These are phyloP conservation scores for Idaea dimidiata DNA, from an alignment of 2,888 invertebrate species.

Conservation along the genomic window DNA sequence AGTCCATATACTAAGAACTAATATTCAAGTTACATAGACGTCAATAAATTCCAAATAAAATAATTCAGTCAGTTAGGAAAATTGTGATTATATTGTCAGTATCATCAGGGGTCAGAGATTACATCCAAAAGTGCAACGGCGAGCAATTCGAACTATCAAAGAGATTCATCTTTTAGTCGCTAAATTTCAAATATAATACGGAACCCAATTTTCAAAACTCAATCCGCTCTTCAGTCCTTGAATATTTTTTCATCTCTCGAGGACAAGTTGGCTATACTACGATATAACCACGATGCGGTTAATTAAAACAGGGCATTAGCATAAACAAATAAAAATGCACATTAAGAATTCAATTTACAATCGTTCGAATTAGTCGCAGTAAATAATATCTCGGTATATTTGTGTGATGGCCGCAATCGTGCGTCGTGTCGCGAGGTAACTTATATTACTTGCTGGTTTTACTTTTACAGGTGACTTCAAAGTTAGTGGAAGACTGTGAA, in stretches of 20 bases:
- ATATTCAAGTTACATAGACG: too few species aligned
- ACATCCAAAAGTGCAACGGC: too few species aligned
- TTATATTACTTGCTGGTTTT: neutral
- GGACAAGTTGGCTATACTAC: constrained; percentile 42
- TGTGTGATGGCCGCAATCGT: neutral
- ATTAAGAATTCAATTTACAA: constrained; percentile 81
- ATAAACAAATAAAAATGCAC: constrained; percentile 80
- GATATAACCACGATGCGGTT: constrained; percentile 56
- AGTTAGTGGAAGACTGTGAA: too few species aligned
- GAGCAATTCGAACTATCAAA: too few species aligned
- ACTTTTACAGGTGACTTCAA: too few species aligned
- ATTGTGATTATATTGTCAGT: too few species aligned
- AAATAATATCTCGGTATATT: constrained; percentile 71
- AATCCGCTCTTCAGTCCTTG: constrained; percentile 7
- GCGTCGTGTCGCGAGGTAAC: neutral
- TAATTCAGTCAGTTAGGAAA: too few species aligned
- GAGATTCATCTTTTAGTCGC: too few species aligned
- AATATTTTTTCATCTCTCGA: constrained; percentile 32
- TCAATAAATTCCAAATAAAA: too few species aligned
- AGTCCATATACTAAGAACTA: too few species aligned
- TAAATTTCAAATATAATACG: constrained; percentile 2
- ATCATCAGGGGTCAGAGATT: too few species aligned
- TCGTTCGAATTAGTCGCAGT: constrained; percentile 77
- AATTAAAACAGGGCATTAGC: constrained; percentile 78
- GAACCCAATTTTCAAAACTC: constrained; percentile 12